Evolutionary conservation across 2,113 vertebrate genomes (phyloP).

Genomic region (Leiothrix lutea): DNA sequence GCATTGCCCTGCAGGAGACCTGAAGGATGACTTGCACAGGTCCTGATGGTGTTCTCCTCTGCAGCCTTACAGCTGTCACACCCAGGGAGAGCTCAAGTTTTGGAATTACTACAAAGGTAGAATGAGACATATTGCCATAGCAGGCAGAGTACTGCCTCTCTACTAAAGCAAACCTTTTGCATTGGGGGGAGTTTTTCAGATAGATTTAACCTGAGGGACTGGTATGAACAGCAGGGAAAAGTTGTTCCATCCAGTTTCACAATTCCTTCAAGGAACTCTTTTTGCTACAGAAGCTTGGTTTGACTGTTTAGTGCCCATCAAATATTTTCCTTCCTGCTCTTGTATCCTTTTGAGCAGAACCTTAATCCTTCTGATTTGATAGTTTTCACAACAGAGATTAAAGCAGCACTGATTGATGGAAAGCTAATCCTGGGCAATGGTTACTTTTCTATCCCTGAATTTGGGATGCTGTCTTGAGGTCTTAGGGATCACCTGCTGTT

Average conservation of each 20-base stretch:
- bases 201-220: neutral
- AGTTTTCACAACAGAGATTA: neutral
- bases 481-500: neutral
- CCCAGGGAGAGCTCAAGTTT: neutral
- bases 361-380: neutral
- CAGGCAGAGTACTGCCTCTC: neutral
- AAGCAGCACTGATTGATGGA: neutral
- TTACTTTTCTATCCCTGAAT: neutral
- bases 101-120: neutral
- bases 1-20: neutral
- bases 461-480: neutral
- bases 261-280: neutral
- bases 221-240: neutral
- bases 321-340: neutral
- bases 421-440: neutral
- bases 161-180: neutral
- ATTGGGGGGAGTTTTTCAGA: neutral
- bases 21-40: neutral
- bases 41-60: neutral
- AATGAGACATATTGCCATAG: neutral
- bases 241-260: neutral
- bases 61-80: neutral
- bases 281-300: neutral
- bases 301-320: neutral
- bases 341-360: neutral